Evolutionary conservation across 2,113 vertebrate genomes (phyloP).

Genomic region (Smithornis capensis): DNA sequence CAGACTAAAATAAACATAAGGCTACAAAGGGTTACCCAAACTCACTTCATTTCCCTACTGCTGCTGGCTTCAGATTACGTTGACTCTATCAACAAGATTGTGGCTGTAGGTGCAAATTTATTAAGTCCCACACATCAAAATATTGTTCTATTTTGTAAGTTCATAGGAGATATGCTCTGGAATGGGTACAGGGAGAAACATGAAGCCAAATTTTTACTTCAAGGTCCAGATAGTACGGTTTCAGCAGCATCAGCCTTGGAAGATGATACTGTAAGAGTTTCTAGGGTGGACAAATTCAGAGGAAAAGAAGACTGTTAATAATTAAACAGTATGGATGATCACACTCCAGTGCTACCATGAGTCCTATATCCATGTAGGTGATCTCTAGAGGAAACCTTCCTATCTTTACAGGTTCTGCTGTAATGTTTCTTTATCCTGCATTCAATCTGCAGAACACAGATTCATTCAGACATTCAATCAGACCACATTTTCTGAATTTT

Average conservation of each 20-base stretch:
- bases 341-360: neutral
- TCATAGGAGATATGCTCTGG: conserved; percentile 10
- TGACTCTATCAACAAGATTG: conserved; percentile 31
- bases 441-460: neutral
- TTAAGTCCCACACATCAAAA: conserved; percentile 17
- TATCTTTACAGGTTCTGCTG: neutral
- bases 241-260: neutral
- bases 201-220: neutral
- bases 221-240: neutral
- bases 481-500: neutral
- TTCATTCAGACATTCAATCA: neutral
- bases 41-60: neutral
- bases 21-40: neutral
- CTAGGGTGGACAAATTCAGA: neutral
- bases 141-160: conserved; percentile 13
- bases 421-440: neutral
- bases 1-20: neutral
- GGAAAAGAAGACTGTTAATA: neutral
- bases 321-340: neutral
- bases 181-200: neutral
- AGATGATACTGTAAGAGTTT: neutral
- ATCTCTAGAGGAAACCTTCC: neutral
- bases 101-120: conserved; percentile 28
- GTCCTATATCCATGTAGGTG: neutral
- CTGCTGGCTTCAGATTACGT: conserved; percentile 5